A percentile compares a stretch with the other conserved stretches of the same genome.
Evolutionary conservation across 1,140 invertebrate genomes (phyloP).

Genomic region (Brachionus calyciflorus): DNA sequence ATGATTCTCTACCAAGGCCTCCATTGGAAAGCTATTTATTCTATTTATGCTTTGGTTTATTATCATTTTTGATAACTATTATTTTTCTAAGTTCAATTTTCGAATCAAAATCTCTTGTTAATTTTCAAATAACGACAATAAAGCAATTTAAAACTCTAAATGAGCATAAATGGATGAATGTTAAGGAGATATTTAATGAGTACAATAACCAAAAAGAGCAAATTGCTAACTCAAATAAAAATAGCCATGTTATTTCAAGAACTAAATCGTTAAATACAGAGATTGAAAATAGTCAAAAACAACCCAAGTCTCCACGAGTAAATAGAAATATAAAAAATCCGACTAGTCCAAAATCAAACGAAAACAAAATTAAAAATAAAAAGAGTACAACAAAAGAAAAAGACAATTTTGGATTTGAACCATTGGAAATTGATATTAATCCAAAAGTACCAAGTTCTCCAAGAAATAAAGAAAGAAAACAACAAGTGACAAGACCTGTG

Average conservation of each 20-base stretch:
- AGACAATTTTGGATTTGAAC: neutral
- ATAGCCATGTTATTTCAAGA: neutral
- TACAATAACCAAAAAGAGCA: neutral
- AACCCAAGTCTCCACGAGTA: neutral
- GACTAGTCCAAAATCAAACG: neutral
- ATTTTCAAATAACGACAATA: neutral
- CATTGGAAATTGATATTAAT: conserved; percentile 1
- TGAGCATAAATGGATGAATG: neutral
- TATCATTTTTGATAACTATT: conserved; percentile 28
- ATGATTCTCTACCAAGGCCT: conserved; percentile 40
- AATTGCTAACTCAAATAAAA: neutral
- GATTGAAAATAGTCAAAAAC: neutral
- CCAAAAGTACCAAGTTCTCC: neutral
- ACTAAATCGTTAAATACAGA: neutral
- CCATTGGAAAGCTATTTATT: conserved; percentile 37
- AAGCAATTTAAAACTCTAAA: neutral
- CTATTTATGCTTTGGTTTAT: neutral
- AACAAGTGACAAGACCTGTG: neutral
- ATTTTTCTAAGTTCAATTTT: conserved; percentile 17
- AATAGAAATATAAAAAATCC: neutral
- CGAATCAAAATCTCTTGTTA: conserved; percentile 3
- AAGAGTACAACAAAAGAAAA: neutral
- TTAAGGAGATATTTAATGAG: neutral
- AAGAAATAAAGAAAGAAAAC: neutral
- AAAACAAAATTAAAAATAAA: neutral